Percentiles rank a stretch among this genome's conserved stretches.
phyloP scores from a whole-genome alignment of 2,888 invertebrate species.

The Phortica magna region DNA sequence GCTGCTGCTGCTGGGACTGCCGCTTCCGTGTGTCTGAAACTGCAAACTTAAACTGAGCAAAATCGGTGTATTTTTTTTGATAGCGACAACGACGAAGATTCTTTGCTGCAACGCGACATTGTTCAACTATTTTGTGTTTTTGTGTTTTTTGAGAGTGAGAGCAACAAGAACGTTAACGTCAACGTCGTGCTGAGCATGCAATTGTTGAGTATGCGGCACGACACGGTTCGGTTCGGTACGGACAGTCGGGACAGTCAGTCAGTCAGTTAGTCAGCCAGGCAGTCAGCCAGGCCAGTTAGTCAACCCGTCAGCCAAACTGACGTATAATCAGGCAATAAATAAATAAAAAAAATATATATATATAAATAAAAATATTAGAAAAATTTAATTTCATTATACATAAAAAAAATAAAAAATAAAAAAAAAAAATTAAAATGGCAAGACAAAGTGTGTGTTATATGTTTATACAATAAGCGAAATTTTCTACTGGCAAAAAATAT shows the following conservation, averaged over 20 bases:
- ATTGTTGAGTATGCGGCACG: slow-evolving; percentile 37
- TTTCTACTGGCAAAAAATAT: slow-evolving; percentile 8
- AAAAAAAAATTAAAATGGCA: slow-evolving; percentile 5
- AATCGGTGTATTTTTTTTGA: background rate
- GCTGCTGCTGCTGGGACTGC: slow-evolving; percentile 28
- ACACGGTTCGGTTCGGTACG: slow-evolving; percentile 18
- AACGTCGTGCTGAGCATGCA: slow-evolving; percentile 11
- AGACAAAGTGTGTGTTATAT: background rate
- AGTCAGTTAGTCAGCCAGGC: background rate
- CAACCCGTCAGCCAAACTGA: background rate
- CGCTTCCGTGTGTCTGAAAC: slow-evolving; percentile 18
- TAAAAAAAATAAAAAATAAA: background rate
- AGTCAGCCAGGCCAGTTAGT: background rate
- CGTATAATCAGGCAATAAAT: background rate
- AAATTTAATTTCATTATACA: background rate
- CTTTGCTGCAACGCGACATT: slow-evolving; percentile 44
- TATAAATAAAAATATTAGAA: background rate
- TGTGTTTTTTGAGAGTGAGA: slow-evolving; percentile 51
- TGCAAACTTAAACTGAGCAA: background rate
- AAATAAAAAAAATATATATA: background rate
- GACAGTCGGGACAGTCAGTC: slow-evolving; percentile 7
- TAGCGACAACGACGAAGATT: background rate
- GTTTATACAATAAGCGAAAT: slow-evolving; percentile 5
- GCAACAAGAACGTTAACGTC: slow-evolving; percentile 39
- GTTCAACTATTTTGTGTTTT: slow-evolving; percentile 43